Evolutionary conservation across 1,140 invertebrate genomes (phyloP), one percentile per base, ranked within the genome.

Genomic region (Pachyrhynchus sulphureomaculatus): DNA sequence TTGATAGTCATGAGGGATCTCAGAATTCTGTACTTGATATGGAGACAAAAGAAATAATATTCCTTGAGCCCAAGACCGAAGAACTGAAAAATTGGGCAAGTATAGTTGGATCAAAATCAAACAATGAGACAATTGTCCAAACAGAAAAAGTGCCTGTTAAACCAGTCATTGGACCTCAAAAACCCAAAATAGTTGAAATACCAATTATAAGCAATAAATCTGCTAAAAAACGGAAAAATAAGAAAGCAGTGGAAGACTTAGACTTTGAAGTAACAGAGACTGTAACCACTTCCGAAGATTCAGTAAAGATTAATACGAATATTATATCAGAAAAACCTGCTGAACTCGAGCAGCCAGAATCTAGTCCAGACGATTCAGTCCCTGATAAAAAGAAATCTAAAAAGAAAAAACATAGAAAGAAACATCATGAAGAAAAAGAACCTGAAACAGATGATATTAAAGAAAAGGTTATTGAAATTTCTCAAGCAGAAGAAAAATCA

Each of bases 321-420:
- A 10, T 21, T 26, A 15, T 24, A 33, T 47, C 26, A 34, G 9
- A 24, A 21, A 34, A 54, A 23, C 23, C 39, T 12, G 8, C n/a
- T n/a, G 45, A 57, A 13, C 21, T 21, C 9, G 62, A 51, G 2
- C 29, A 55, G 34, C n/a, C 32, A 2, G 42, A 59, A 17, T 39
- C 41, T 9, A 60, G 26, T 23, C 45, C 54, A 20, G 59, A 62
- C 24, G 54, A 64, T 15, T 52, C 21, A 12, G 21, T 23, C 15
- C 18, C 62, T 13, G 41, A 64, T 9, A 58, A 60, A 15, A 65
- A 61, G 32, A 65, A 65, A 45, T 61, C 57, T 3, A 67, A 67
- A 53, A 61, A 64, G 36, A 67, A 67, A 37, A 51, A 59, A 12
- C 55, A 61, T 36, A 65, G 65, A 39, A 51, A 58, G 59, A 59